phyloP scores from a whole-genome alignment of 2,113 vertebrate species.

The Xerus inauris region DNA sequence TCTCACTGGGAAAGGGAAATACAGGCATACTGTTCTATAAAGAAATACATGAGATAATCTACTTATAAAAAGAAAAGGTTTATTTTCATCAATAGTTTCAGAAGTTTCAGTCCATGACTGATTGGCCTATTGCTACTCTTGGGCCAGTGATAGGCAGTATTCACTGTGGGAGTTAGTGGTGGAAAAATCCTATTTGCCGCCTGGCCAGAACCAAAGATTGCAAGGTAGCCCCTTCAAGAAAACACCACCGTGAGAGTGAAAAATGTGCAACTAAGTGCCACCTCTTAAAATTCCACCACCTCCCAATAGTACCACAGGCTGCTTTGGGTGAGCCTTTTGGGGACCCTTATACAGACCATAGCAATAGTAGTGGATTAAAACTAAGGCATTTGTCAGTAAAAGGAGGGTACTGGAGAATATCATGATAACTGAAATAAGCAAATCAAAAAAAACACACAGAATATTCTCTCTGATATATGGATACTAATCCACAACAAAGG shows the following conservation, averaged over 20 bases:
- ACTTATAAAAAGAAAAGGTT: not conserved
- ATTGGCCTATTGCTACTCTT: not conserved
- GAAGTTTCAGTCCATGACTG: not conserved
- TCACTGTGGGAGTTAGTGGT: not conserved
- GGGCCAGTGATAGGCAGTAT: no score
- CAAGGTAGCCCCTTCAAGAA: not conserved
- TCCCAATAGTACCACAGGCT: no score
- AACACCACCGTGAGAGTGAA: rapidly evolving
- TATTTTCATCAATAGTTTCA: not conserved
- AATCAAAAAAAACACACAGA: no score
- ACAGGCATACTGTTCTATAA: not conserved
- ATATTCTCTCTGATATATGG: no score
- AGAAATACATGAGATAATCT: not conserved
- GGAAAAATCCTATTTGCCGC: rapidly evolving
- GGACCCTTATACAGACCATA: not conserved
- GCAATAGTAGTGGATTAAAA: no score
- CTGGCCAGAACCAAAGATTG: not conserved
- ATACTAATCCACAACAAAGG: no score
- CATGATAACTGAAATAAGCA: no score
- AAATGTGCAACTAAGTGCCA: no score
- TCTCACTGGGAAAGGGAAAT: not conserved
- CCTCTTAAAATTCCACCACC: not conserved
- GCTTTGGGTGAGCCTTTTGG: not conserved
- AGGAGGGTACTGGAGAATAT: no score
- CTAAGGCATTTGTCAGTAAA: no score